Evolutionary conservation across 2,797 vertebrate genomes (phyloP).

Genomic region (Hippocampus kuda): DNA sequence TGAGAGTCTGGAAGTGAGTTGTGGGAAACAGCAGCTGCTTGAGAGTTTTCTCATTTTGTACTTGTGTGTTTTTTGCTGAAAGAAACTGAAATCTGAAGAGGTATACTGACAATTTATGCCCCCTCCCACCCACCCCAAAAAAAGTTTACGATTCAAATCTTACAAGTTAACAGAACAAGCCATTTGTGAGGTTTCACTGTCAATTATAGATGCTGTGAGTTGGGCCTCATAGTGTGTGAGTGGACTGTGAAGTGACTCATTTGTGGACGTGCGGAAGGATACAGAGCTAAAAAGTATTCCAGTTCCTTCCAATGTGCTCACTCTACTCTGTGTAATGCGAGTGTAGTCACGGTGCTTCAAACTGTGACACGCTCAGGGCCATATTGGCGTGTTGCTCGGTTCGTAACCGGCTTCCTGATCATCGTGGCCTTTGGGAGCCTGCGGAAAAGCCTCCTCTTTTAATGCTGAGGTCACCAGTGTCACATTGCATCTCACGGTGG

Average conservation of each 20-base stretch:
- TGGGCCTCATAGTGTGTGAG: conserved; percentile 13
- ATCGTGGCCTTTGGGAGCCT: conserved; percentile 17
- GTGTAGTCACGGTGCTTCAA: conserved; percentile 23
- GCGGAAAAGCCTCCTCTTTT: conserved; percentile 21
- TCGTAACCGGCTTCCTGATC: conserved; percentile 41
- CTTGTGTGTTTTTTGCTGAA: too few relatives aligned
- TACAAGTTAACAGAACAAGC: neutral
- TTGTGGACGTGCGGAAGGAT: conserved; percentile 17
- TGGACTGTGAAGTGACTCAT: conserved; percentile 37
- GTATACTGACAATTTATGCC: neutral
- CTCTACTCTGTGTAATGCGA: conserved; percentile 13
- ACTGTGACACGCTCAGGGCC: conserved; percentile 28
- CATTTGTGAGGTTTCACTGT: neutral
- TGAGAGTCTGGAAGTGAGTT: too few relatives aligned
- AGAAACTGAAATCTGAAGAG: too few relatives aligned
- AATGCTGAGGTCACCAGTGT: conserved; percentile 34
- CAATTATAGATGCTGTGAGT: neutral
- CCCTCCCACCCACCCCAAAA: too few relatives aligned
- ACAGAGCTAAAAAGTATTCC: conserved; percentile 12
- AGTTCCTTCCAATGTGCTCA: conserved; percentile 33
- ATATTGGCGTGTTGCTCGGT: conserved; percentile 33
- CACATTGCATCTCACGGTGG: conserved; percentile 26
- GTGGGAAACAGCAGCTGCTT: too few relatives aligned
- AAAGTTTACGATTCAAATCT: too few relatives aligned
- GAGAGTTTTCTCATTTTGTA: too few relatives aligned